These are phyloP conservation scores for Coregonus suidteri DNA, from an alignment of 2,797 vertebrate species.

Conservation along the genomic window DNA sequence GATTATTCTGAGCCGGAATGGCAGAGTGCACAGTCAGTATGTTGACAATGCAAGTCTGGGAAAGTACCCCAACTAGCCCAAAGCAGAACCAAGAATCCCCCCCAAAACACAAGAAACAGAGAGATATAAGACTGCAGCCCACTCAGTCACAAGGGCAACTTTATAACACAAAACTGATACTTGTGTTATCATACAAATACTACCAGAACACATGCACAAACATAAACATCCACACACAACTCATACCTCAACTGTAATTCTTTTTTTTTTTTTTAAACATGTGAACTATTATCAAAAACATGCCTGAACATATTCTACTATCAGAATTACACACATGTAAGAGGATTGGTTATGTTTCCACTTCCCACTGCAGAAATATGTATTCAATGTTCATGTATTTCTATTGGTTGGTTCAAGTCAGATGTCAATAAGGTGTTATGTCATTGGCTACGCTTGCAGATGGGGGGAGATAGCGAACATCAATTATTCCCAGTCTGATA, in stretches of 20 bases:
- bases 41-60: slow-evolving; percentile 5
- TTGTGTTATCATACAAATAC: not conserved
- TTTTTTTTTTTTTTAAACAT: not conserved
- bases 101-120: slow-evolving; percentile 15
- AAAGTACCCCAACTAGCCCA: not conserved
- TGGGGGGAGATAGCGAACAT: too few relatives aligned
- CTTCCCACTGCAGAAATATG: too few relatives aligned
- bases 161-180: not conserved
- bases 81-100: slow-evolving; percentile 9
- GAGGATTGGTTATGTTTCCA: too few relatives aligned
- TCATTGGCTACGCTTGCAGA: too few relatives aligned
- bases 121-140: not conserved
- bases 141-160: slow-evolving; percentile 9
- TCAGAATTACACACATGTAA: too few relatives aligned
- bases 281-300: too few relatives aligned
- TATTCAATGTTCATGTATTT: too few relatives aligned
- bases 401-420: too few relatives aligned
- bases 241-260: not conserved
- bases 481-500: too few relatives aligned
- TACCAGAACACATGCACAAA: not conserved
- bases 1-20: slow-evolving; percentile 29
- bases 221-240: not conserved
- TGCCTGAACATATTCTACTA: too few relatives aligned
- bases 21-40: slow-evolving; percentile 34
- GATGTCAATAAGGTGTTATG: too few relatives aligned